These are phyloP conservation scores for Syrista parreyssii DNA, from an alignment of 2,888 invertebrate species.

Conservation along the genomic window DNA sequence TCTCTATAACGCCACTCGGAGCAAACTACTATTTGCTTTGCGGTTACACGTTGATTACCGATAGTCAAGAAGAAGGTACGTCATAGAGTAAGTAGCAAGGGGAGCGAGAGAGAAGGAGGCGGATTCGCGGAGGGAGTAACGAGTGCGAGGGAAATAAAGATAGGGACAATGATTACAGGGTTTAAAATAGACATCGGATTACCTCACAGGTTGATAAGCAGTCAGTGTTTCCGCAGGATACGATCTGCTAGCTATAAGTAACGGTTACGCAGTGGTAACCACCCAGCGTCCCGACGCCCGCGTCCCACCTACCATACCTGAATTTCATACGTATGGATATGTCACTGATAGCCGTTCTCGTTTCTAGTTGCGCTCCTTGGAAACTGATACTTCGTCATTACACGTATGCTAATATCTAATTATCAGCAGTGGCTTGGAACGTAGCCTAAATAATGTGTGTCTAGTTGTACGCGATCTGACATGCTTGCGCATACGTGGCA, in stretches of 20 bases:
- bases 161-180: slow-evolving; percentile 28
- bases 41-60: slow-evolving; percentile 44
- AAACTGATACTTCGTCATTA: slow-evolving; percentile 21
- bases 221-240: slow-evolving; percentile 55
- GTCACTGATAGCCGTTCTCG: background rate
- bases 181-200: slow-evolving; percentile 39
- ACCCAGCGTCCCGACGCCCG: background rate
- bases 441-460: background rate
- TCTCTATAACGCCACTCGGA: slow-evolving; percentile 33
- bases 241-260: slow-evolving; percentile 42
- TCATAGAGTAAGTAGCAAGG: background rate
- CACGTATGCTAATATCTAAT: slow-evolving; percentile 30
- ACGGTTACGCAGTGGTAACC: slow-evolving; percentile 43
- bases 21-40: slow-evolving; percentile 44
- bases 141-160: slow-evolving; percentile 20
- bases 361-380: background rate
- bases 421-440: slow-evolving; percentile 18
- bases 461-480: background rate
- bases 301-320: slow-evolving; percentile 16
- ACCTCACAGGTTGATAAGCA: slow-evolving; percentile 47
- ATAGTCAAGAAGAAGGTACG: slow-evolving; percentile 19
- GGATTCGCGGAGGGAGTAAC: slow-evolving; percentile 14
- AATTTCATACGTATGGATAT: slow-evolving; percentile 1
- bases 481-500: background rate
- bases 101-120: slow-evolving; percentile 13